These are phyloP conservation scores for Entomobrya proxima DNA, from an alignment of 2,888 invertebrate genomes.

Conservation along the genomic window DNA sequence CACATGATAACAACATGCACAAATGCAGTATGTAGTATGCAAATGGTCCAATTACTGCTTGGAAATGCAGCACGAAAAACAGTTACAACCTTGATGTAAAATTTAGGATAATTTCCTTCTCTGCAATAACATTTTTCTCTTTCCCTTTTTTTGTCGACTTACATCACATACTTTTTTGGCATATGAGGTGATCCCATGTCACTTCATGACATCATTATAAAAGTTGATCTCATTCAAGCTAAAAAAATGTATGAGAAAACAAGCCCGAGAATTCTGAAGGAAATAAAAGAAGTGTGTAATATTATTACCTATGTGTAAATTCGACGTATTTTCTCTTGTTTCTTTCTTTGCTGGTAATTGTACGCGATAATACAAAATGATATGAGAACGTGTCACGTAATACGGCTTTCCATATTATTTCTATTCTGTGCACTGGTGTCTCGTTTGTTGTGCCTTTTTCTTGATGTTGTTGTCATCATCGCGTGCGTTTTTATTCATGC, in stretches of 20 bases:
- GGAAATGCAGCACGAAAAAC: background rate
- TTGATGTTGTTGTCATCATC: background rate
- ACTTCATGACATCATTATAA: constrained; percentile 10
- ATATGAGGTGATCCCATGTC: background rate
- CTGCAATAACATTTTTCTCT: background rate
- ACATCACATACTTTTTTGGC: background rate
- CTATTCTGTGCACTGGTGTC: background rate
- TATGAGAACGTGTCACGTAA: constrained; percentile 49
- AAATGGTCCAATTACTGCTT: constrained; percentile 1
- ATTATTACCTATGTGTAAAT: background rate
- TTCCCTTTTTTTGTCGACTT: background rate
- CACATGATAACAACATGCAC: constrained; percentile 8
- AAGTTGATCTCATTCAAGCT: background rate
- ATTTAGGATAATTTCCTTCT: constrained; percentile 16
- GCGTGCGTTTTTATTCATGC: constrained; percentile 38
- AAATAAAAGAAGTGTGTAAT: background rate
- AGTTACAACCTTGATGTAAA: constrained; percentile 27
- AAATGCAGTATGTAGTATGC: background rate
- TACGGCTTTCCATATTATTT: background rate
- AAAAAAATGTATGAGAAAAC: constrained; percentile 8
- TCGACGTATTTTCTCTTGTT: background rate
- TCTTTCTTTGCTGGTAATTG: background rate
- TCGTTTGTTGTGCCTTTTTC: background rate
- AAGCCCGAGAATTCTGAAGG: background rate
- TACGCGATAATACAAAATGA: constrained; percentile 2